phyloP scores from a whole-genome alignment of 2,888 invertebrate species.

The Stenichneumon culpator region DNA sequence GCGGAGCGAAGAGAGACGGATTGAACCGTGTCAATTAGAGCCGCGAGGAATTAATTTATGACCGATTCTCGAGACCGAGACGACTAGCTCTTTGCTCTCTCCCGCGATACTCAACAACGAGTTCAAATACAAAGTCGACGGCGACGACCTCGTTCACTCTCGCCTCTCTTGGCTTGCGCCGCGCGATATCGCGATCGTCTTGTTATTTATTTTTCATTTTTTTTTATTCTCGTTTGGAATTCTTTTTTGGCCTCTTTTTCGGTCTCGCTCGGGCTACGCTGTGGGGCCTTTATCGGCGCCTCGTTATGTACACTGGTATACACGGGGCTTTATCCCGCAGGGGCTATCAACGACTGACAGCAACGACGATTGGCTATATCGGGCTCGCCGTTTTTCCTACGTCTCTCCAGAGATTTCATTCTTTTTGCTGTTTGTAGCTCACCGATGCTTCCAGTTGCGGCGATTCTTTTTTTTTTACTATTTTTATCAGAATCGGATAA shows the following conservation, averaged over 20 bases:
- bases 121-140: conserved; percentile 62
- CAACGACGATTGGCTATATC: conserved; percentile 53
- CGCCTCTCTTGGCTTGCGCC: conserved; percentile 24
- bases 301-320: conserved; percentile 54
- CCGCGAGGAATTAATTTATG: conserved; percentile 66
- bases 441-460: not conserved
- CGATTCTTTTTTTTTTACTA: not conserved
- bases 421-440: not conserved
- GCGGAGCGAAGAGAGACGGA: conserved; percentile 35
- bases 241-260: conserved; percentile 18
- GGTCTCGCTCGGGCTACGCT: conserved; percentile 21
- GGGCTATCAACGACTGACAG: conserved; percentile 54
- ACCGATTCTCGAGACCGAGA: conserved; percentile 44
- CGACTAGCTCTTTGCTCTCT: conserved; percentile 41
- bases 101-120: conserved; percentile 52
- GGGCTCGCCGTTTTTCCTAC: conserved; percentile 44
- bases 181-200: conserved; percentile 56
- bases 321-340: conserved; percentile 48
- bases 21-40: conserved; percentile 65
- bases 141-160: conserved; percentile 58
- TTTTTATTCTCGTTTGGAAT: conserved; percentile 16
- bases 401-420: conserved; percentile 9
- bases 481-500: not conserved
- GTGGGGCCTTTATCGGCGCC: conserved; percentile 56
- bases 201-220: conserved; percentile 11